Evolutionary conservation across 1,140 invertebrate species (phyloP), one percentile per base, ranked within the genome.

Genomic region (Zaprionus ghesquierei): DNA sequence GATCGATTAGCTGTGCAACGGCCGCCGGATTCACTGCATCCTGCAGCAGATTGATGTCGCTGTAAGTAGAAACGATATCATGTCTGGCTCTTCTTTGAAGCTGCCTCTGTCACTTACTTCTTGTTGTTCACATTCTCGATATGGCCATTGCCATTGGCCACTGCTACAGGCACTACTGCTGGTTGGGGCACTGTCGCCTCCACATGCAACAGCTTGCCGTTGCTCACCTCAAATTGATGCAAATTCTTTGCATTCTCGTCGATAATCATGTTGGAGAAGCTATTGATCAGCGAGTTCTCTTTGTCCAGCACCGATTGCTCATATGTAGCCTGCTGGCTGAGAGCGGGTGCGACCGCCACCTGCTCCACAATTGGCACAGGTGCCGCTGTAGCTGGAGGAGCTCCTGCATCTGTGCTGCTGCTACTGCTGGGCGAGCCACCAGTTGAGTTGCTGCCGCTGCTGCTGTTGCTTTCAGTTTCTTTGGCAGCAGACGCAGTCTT

Each of bases 61-160:
- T 92, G 69, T 55, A 54, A 74, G 2, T 31, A 44, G 5, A 31
- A 58, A 9, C 2, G 1, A 20, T 46, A 41, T 41, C 35, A 38
- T 27, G n/a, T 44, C 27, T 8, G 12, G 9, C 15, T 18, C 15
- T 38, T 1, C n/a, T 31, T 51, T 46, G 13, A 13, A 31, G 23
- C 13, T 54, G 31, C 15, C 22, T 13, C 6, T 2, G 0, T 1
- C 1, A 77, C 91, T 85, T 56, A 92, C 91, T 92, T 92, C 77
- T 92, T 91, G 65, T 92, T 92, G 78, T 91, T 92, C 58, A 92
- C 82, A 91, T 81, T 92, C 75, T 92, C 90, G 46, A 91, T 89
- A 63, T 92, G 91, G 46, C 91, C 91, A 77, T 92, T 92, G 27
- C 91, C 91, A 65, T 73, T 73, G 56, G 70, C 70, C 55, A 73